Evolutionary conservation across 2,888 invertebrate genomes (phyloP), one percentile per base, ranked within the genome.

Genomic region (Dione juno): DNA sequence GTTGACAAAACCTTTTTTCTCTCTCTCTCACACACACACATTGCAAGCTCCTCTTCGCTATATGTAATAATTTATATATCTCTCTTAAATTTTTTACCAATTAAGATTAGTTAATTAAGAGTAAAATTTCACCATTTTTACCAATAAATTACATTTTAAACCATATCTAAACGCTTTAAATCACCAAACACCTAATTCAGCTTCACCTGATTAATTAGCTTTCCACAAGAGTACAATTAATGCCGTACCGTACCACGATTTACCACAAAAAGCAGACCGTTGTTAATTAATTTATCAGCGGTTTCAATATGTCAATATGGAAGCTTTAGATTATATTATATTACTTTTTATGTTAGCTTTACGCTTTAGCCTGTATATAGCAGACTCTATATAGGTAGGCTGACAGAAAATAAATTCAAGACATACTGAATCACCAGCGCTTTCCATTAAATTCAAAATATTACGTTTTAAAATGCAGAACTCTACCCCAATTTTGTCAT

Each of bases 221-320:
- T 35, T 35, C 48, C 48, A 16, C 63, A 63, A 63, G 63, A 63
- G 48, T 63, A 63, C 63, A 63, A 63, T 63, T 63, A 63, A 63
- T 63, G 45, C 37, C 10, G 28, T 28, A 28, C 61, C 48, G 35
- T 11, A 16, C 11, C 16, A 35, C 63, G 37, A 48, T 48, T 63
- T 28, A 63, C 63, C 63, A 63, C 63, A 63, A 63, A 63, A 28
- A 48, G 63, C 35, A 16, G 48, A 35, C 11, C 13, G 13, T 16
- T 3, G 48, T 16, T 16, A 45, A 16, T 63, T 63, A 35, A 63
- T 63, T 48, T 37, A 16, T 11, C 3, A n/a, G n/a, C 28, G 48
- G 19, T n/a, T 40, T 45, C 14, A 63, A 48, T 35, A 63, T 48
- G 16, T 63, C 63, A 63, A 28, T 45, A 16, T 35, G 35, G 19